Conservation (phyloP, 1,140 invertebrate genomes). For the Drosophila mauritiana region DNA sequence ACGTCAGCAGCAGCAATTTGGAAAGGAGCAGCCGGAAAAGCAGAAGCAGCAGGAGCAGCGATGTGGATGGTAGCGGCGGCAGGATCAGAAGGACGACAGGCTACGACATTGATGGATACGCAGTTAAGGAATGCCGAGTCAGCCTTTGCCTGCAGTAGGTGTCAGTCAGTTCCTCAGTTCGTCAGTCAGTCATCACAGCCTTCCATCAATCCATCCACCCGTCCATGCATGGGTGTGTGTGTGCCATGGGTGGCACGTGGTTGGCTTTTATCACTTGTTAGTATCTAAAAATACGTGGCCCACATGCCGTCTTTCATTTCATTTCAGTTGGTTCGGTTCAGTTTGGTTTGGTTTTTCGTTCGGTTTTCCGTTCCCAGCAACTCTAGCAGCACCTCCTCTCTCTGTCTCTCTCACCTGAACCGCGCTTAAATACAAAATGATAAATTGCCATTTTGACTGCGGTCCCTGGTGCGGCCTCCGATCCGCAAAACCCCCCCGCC, state of each 20-base stretch:
- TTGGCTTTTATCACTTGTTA: conserved; percentile 82
- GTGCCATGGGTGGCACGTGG: conserved; percentile 40
- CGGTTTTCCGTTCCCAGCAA: conserved; percentile 20
- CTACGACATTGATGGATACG: conserved; percentile 79
- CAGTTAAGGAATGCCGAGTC: conserved; percentile 76
- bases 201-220: conserved; percentile 28
- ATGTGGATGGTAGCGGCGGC: neutral
- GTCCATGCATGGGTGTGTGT: conserved; percentile 4
- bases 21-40: conserved; percentile 42
- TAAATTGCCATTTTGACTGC: conserved; percentile 81
- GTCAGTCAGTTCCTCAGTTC: conserved; percentile 47
- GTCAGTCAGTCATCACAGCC: conserved; percentile 46
- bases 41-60: conserved; percentile 6
- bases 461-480: conserved; percentile 42
- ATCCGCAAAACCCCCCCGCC: neutral
- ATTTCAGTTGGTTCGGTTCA: conserved; percentile 62
- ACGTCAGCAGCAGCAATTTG: conserved; percentile 71
- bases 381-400: neutral
- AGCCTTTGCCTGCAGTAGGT: conserved; percentile 59
- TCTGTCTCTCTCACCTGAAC: conserved; percentile 49
- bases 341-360: conserved; percentile 58
- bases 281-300: conserved; percentile 81
- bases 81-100: conserved; percentile 57
- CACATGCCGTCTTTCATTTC: conserved; percentile 76
- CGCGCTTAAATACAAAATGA: conserved; percentile 79